phyloP scores from a whole-genome alignment of 1,140 invertebrate genomes.

The Calliphora vicina region DNA sequence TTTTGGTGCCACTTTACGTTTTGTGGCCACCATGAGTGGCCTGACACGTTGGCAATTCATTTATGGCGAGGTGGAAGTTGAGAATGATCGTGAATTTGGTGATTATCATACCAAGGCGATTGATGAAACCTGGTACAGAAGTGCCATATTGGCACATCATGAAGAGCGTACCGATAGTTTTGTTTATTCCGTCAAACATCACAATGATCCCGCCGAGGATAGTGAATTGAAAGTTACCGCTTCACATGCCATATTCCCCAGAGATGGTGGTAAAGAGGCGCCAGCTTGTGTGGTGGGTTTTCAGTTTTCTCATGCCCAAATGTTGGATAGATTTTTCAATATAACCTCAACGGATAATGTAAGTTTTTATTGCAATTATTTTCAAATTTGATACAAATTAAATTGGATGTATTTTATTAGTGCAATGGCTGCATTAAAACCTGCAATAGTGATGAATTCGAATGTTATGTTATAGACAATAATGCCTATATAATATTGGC shows the following conservation, averaged over 20 bases:
- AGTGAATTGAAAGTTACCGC: slow-evolving; percentile 75
- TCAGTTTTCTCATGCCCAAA: slow-evolving; percentile 75
- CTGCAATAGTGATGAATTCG: slow-evolving; percentile 69
- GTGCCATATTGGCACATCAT: slow-evolving; percentile 85
- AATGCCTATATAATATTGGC: slow-evolving; percentile 89
- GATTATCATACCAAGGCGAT: slow-evolving; percentile 80
- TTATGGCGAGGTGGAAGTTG: slow-evolving; percentile 65
- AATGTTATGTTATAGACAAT: slow-evolving; percentile 88
- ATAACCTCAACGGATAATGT: slow-evolving; percentile 69
- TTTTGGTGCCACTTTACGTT: slow-evolving; percentile 78
- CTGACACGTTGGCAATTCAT: slow-evolving; percentile 85
- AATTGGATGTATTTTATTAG: slow-evolving; percentile 48
- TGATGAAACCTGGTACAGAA: slow-evolving; percentile 92
- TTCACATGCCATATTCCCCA: slow-evolving; percentile 85
- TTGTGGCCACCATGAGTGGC: slow-evolving; percentile 88
- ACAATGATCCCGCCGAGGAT: slow-evolving; percentile 67
- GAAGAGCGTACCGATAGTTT: slow-evolving; percentile 74
- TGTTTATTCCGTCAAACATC: slow-evolving; percentile 81
- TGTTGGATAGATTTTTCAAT: slow-evolving; percentile 73
- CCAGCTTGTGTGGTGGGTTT: slow-evolving; percentile 89
- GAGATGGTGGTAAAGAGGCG: slow-evolving; percentile 77
- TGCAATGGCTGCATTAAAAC: slow-evolving; percentile 65
- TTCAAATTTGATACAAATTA: no score
- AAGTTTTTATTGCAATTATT: slow-evolving; percentile 35
- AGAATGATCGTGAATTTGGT: slow-evolving; percentile 74